A percentile compares a stretch with the other conserved stretches of the same genome.
Conservation (phyloP, 2,888 invertebrate species). For the Mylabris sibirica region DNA sequence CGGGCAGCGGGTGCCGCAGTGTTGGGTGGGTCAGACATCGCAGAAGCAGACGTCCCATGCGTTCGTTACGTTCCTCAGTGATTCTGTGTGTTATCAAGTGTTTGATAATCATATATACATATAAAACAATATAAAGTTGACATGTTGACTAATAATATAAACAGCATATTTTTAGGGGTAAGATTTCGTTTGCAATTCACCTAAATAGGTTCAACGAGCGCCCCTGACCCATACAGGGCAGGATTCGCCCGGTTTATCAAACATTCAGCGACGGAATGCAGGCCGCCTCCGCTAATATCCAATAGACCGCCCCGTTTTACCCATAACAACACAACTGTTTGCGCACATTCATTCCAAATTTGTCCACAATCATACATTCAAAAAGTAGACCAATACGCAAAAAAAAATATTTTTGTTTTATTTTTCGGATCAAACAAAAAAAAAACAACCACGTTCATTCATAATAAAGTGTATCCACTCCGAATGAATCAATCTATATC, state of each 20-base stretch:
- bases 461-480: neutral
- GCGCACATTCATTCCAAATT: conserved; percentile 30
- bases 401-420: conserved; percentile 6
- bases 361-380: conserved; percentile 17
- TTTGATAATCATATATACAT: conserved; percentile 18
- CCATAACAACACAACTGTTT: conserved; percentile 21
- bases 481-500: neutral
- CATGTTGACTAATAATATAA: conserved; percentile 35
- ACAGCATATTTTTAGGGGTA: conserved; percentile 39
- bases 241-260: conserved; percentile 17
- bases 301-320: conserved; percentile 19
- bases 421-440: neutral
- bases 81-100: conserved; percentile 37
- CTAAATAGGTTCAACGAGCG: conserved; percentile 13
- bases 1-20: conserved; percentile 63
- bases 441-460: neutral
- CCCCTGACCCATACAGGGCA: conserved; percentile 15
- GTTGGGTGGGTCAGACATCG: conserved; percentile 63
- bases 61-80: conserved; percentile 41
- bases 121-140: conserved; percentile 26
- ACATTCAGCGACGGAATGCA: conserved; percentile 19
- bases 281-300: conserved; percentile 24
- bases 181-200: conserved; percentile 30
- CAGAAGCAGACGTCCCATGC: conserved; percentile 51
- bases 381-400: conserved; percentile 1